phyloP scores from a whole-genome alignment of 1,140 invertebrate species.

The Acromyrmex charruanus region DNA sequence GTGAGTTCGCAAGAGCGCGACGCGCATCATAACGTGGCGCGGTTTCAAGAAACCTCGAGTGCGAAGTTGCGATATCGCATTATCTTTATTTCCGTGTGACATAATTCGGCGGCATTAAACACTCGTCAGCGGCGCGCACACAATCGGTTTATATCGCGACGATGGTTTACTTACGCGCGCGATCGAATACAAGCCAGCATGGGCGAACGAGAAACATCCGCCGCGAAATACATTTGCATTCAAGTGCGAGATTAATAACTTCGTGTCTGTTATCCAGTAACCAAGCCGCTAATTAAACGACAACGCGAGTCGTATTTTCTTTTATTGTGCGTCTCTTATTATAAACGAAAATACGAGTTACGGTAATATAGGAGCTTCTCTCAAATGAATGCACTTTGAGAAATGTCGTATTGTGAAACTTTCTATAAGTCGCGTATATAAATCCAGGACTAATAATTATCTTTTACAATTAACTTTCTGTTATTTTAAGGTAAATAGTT shows the following conservation, averaged over 20 bases:
- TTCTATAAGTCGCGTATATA: slow-evolving; percentile 18
- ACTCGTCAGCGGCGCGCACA: slow-evolving; percentile 33
- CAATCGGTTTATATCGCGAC: slow-evolving; percentile 24
- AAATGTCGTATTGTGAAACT: neutral
- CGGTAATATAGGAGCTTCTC: neutral
- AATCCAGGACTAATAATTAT: neutral
- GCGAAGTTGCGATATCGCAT: slow-evolving; percentile 44
- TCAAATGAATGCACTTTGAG: neutral
- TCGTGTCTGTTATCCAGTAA: slow-evolving; percentile 18
- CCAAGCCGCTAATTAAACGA: slow-evolving; percentile 37
- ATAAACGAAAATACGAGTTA: neutral
- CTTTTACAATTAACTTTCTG: neutral
- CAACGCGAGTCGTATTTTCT: neutral
- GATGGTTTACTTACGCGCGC: too few species aligned
- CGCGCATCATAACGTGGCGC: slow-evolving; percentile 29
- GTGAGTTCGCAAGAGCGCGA: slow-evolving; percentile 16
- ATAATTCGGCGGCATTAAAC: slow-evolving; percentile 57
- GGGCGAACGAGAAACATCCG: slow-evolving; percentile 8
- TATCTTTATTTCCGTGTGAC: slow-evolving; percentile 61
- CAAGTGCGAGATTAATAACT: slow-evolving; percentile 19
- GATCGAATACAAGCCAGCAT: neutral
- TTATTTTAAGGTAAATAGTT: neutral
- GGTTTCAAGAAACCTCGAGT: slow-evolving; percentile 18
- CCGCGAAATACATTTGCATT: slow-evolving; percentile 16
- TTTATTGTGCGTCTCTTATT: slow-evolving; percentile 4